Evolutionary conservation across 2,113 vertebrate species (phyloP).

Genomic region (Monopterus albus): DNA sequence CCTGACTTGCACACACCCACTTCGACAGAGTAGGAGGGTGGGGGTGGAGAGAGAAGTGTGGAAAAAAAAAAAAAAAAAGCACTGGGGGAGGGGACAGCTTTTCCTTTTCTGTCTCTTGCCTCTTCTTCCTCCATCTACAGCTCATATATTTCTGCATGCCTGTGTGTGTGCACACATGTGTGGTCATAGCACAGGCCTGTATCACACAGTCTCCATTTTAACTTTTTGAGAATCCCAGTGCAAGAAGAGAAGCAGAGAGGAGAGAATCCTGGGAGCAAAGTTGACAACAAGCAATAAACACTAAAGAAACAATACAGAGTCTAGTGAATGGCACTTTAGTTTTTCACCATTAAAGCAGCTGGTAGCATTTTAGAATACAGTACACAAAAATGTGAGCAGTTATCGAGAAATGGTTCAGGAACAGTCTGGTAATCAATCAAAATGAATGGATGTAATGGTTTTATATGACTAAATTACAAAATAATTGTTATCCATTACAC

Average conservation of each 20-base stretch:
- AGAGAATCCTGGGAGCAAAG: constrained; percentile 14
- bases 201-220: constrained; percentile 82
- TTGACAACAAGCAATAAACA: background rate
- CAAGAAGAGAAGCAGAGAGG: background rate
- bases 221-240: constrained; percentile 62
- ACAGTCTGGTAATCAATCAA: too few relatives aligned
- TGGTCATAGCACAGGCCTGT: constrained; percentile 71
- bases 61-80: too few relatives aligned
- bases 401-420: too few relatives aligned
- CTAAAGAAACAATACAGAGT: too few relatives aligned
- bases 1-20: constrained; percentile 66
- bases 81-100: constrained; percentile 50
- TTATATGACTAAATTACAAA: too few relatives aligned
- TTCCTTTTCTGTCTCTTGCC: background rate
- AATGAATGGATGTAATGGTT: too few relatives aligned
- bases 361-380: background rate
- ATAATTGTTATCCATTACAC: too few relatives aligned
- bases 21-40: background rate
- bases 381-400: too few relatives aligned
- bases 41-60: too few relatives aligned
- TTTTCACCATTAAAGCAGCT: background rate
- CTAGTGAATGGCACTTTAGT: background rate
- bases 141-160: constrained; percentile 47
- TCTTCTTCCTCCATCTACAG: constrained; percentile 36
- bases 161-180: constrained; percentile 22